Evolutionary conservation across 2,888 invertebrate genomes (phyloP), one percentile per base, ranked within the genome.

Genomic region (Drosophila yooni): DNA sequence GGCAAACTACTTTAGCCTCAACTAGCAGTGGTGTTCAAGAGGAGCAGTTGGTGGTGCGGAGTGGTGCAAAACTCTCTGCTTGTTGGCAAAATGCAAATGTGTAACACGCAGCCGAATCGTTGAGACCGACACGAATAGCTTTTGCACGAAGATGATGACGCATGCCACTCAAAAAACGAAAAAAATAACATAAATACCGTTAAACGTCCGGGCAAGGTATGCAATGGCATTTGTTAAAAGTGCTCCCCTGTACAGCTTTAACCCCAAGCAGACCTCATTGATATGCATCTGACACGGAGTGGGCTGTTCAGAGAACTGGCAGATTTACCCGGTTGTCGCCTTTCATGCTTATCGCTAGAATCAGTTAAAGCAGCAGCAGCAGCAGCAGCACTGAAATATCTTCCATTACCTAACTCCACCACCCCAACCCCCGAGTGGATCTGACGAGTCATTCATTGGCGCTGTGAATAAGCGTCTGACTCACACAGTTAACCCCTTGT

Each of bases 401-500:
- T 89, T 87, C 67, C 68, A 70, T 58, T 38, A 61, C 50, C 43
- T 34, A 54, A 50, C 29, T 13, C 40, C 27, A n/a, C 25, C 46
- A 15, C 13, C 25, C 2, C 5, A 43, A 43, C 1, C 11, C 5
- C 1, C 43, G 15, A 46, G 15, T 15, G 52, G 40, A 31, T 46
- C 54, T 51, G 64, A 69, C 69, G 68, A 78, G 57, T 61, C 70
- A 74, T 67, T 70, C 78, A 79, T 70, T 48, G 62, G 13, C 5
- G 56, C 25, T 69, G 43, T 73, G 64, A 62, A 76, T 68, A 73
- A 74, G 51, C 66, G 13, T 48, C 77, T 87, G 82, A 87, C 72
- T 87, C 89, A 74, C 65, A 69, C 83, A 85, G 77, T 83, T 88
- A 84, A 88, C 88, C 88, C 86, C 86, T 86, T 86, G 74, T 72